Evolutionary conservation across 2,797 vertebrate species (phyloP), one percentile per base, ranked within the genome.

Genomic region (Benthosema pterotum): DNA sequence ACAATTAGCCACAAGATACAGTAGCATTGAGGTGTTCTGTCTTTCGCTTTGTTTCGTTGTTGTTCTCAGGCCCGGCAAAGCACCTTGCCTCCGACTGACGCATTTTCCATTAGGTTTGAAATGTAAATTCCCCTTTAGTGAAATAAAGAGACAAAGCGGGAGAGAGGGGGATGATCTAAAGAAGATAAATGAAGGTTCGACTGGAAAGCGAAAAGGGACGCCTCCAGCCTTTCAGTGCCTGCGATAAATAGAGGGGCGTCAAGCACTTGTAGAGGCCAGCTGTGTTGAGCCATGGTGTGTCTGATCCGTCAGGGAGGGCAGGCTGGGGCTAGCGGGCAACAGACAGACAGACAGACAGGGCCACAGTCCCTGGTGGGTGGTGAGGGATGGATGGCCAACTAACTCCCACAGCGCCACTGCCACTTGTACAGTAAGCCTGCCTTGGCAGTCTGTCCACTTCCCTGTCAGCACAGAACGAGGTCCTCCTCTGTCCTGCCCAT

Each of bases 51-150:
- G 17, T 22, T 52, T 22, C 2, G 9, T 51, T 19, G 19, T n/a
- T n/a, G n/a, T 14, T 52, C 18, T 5, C 18, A 18, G 17, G 9
- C 6, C 11, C 16, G 11, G 80, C 72, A 74, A 77, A 79, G 76
- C 74, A 49, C 45, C 48, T 11, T 51, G 3, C n/a, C n/a, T n/a
- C 11, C 8, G 4, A 1, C 48, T 50, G 12, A 46, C 1, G 4
- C 67, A 67, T 9, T 6, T n/a, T 18, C 38, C 18, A 18, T 68
- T 43, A 12, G 38, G 63, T 83, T 82, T 86, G 77, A 87, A 88
- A 85, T 88, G 83, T 59, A 80, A 84, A 90, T 90, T 48, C 42
- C 2, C 65, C 57, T 58, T 28, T 72, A 87, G 85, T 79, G 57
- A 82, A 80, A 72, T 17, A 5, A 63, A 17, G 17, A 65, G 80